Conservation (phyloP, 2,113 vertebrate genomes). For the Toxotes chatareus region DNA sequence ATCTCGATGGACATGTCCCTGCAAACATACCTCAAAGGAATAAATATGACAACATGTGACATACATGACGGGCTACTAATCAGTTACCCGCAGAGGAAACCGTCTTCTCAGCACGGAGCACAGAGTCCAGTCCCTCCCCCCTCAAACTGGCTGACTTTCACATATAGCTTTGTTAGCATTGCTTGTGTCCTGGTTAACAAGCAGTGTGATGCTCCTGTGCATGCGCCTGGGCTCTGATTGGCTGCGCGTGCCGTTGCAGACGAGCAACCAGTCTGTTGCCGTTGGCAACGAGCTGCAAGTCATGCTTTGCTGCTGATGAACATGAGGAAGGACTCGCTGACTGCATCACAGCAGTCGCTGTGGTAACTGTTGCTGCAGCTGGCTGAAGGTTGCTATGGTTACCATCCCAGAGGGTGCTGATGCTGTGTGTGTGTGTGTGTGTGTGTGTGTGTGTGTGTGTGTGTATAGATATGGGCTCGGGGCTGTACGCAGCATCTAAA, state of each 20-base stretch:
- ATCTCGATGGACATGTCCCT: too few species aligned
- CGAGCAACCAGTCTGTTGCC: too few species aligned
- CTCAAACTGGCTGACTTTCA: too few species aligned
- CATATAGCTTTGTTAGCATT: not conserved
- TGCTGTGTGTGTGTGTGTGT: slow-evolving; percentile 29
- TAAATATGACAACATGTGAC: too few species aligned
- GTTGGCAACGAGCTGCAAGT: slow-evolving; percentile 10
- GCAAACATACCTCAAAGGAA: too few species aligned
- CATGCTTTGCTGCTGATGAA: slow-evolving; percentile 29
- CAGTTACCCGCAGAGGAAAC: too few species aligned
- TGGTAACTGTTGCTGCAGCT: not conserved
- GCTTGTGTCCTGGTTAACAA: not conserved
- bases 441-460: slow-evolving; percentile 43
- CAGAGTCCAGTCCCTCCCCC: too few species aligned
- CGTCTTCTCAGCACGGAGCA: too few species aligned
- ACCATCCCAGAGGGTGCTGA: not conserved
- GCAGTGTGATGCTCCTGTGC: slow-evolving; percentile 42
- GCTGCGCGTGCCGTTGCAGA: slow-evolving; percentile 27
- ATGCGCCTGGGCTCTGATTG: slow-evolving; percentile 54
- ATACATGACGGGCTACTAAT: too few species aligned
- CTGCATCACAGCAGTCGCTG: not conserved
- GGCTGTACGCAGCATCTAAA: slow-evolving; percentile 92
- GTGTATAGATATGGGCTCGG: slow-evolving; percentile 91
- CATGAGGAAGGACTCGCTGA: not conserved
- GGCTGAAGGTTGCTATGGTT: not conserved